A percentile compares a stretch with the other conserved stretches of the same genome.
These are phyloP conservation scores for Coenobita brevimanus DNA, from an alignment of 1,140 invertebrate genomes.

Conservation along the genomic window DNA sequence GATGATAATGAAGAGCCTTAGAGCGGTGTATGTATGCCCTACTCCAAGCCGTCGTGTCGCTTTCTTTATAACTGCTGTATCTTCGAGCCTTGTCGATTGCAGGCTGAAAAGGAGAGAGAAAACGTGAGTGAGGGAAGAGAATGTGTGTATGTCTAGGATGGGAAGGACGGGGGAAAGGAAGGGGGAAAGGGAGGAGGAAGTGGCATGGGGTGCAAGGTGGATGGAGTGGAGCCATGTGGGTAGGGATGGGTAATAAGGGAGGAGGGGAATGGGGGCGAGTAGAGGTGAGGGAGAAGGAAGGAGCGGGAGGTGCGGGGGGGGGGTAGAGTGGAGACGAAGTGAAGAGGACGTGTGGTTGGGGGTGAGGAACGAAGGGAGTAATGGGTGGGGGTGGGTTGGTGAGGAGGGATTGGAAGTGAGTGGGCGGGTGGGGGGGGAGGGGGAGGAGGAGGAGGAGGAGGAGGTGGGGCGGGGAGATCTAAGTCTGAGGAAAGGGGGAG, in stretches of 20 bases:
- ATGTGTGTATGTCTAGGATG: too few relatives aligned
- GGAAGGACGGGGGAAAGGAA: not conserved
- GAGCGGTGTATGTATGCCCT: too few relatives aligned
- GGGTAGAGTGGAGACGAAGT: not conserved
- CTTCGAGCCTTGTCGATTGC: too few relatives aligned
- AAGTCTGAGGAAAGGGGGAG: not conserved
- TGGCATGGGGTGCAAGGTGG: too few relatives aligned
- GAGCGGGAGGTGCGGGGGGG: not conserved
- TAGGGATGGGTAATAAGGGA: not conserved
- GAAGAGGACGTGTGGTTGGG: not conserved
- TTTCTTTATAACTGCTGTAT: too few relatives aligned
- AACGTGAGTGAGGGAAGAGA: too few relatives aligned
- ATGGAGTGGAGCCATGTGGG: too few relatives aligned
- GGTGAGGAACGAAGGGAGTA: not conserved
- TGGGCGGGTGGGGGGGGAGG: not conserved
- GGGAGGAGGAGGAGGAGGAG: not conserved
- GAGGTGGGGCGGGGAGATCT: not conserved
- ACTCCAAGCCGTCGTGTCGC: too few relatives aligned
- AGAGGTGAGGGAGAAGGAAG: not conserved
- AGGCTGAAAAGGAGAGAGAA: too few relatives aligned
- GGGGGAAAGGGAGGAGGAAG: not conserved
- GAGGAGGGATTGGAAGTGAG: not conserved
- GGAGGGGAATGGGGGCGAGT: not conserved
- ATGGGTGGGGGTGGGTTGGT: not conserved
- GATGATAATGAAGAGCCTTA: too few relatives aligned